Conservation (phyloP, 2,888 invertebrate species). For the Hydrotaea cyrtoneurina region DNA sequence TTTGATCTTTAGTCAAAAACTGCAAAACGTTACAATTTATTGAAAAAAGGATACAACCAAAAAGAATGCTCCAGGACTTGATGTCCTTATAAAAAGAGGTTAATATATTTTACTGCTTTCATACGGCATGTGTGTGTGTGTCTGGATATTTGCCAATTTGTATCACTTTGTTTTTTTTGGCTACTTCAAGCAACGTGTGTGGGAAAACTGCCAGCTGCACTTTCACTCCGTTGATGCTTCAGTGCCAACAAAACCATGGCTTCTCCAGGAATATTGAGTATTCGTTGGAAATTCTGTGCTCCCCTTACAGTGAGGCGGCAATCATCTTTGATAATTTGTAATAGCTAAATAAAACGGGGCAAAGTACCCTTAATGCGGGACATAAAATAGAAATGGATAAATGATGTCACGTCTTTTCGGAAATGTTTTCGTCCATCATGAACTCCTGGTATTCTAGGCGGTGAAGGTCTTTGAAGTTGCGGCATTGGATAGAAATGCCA, state of each 20-base stretch:
- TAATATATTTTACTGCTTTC: background rate
- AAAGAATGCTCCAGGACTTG: background rate
- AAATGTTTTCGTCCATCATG: background rate
- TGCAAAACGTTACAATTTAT: background rate
- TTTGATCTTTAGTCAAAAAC: constrained; percentile 15
- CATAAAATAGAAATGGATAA: background rate
- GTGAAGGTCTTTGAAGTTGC: constrained; percentile 10
- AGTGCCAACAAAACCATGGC: too few relatives aligned
- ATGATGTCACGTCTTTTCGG: too few relatives aligned
- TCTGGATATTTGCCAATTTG: background rate
- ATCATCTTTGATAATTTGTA: constrained; percentile 16
- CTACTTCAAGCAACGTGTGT: background rate
- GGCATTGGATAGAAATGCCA: background rate
- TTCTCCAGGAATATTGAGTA: background rate
- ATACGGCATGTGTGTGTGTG: background rate
- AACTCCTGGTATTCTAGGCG: constrained; percentile 6
- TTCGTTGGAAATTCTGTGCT: background rate
- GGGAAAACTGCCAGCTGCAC: background rate
- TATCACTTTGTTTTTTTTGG: too few relatives aligned
- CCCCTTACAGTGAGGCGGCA: background rate
- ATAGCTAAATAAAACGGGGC: background rate
- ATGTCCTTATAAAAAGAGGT: background rate
- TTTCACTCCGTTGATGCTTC: background rate
- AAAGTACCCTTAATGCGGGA: background rate
- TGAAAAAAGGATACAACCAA: background rate